Percentiles rank a stretch among this genome's conserved stretches.
phyloP scores from a whole-genome alignment of 2,797 vertebrate species.

The Gymnoscopelus microlampas region DNA sequence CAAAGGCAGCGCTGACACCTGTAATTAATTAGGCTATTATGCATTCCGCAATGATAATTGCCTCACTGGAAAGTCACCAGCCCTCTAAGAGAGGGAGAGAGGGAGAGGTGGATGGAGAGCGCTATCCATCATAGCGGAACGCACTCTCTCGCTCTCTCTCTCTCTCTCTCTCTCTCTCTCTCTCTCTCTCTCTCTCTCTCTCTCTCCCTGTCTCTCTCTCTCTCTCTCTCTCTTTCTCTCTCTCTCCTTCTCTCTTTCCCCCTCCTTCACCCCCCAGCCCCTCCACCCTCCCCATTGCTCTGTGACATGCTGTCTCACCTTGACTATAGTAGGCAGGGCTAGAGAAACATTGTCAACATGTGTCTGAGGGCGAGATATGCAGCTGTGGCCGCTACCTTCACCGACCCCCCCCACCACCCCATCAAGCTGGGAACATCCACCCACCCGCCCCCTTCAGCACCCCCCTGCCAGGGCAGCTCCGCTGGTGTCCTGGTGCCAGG shows the following conservation, averaged over 20 bases:
- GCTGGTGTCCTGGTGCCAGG: slow-evolving; percentile 37
- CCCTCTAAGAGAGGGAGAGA: slow-evolving; percentile 80
- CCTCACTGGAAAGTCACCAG: slow-evolving; percentile 99
- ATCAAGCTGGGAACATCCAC: too few species aligned
- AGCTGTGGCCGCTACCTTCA: slow-evolving; percentile 45
- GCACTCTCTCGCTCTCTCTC: slow-evolving; percentile 47
- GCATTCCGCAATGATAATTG: slow-evolving; percentile 99
- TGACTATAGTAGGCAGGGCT: slow-evolving; percentile 79
- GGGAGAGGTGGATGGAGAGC: slow-evolving; percentile 77
- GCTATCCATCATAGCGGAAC: slow-evolving; percentile 90
- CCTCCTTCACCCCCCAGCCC: slow-evolving; percentile 8
- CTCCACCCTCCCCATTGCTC: not conserved
- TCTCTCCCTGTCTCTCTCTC: slow-evolving; percentile 20
- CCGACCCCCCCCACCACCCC: too few species aligned
- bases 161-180: slow-evolving; percentile 42
- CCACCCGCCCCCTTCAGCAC: too few species aligned
- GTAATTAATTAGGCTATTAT: slow-evolving; percentile 99
- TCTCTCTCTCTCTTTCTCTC: slow-evolving; percentile 9
- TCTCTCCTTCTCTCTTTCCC: slow-evolving; percentile 17
- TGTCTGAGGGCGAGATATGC: slow-evolving; percentile 73
- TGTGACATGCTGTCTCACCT: slow-evolving; percentile 86
- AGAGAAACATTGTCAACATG: slow-evolving; percentile 77
- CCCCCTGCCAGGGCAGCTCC: slow-evolving; percentile 34
- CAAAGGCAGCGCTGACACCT: slow-evolving; percentile 96
- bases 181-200: slow-evolving; percentile 16